Evolutionary conservation across 1,140 invertebrate species (phyloP), one percentile per base, ranked within the genome.

Genomic region (Cheumatopsyche charites): DNA sequence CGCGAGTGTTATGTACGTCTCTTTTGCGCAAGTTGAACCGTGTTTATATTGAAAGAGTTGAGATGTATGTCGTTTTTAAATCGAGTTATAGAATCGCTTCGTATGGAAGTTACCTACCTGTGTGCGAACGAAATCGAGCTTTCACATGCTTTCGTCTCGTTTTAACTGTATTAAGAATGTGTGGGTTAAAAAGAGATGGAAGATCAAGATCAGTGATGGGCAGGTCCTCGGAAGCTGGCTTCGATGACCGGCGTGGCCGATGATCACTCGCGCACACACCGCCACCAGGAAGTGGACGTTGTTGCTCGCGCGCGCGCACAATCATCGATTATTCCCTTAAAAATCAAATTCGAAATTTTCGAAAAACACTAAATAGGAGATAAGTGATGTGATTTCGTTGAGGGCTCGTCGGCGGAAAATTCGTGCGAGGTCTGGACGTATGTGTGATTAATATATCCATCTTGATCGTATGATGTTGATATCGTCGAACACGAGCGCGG

Each of bases 281-380:
- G 52, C 25, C 41, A 70, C 36, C 70, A 72, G 73, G 70, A 75
- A 75, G 73, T 72, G 70, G 70, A 62, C 73, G 73, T 65, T 70
- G 25, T 58, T 47, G 62, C 69, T 71, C 70, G 73, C 78, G 81
- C 80, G 81, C 82, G 82, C 82, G 80, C 78, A 78, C 81, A 82
- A 80, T 77, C 81, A 82, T 79, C 72, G 82, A 84, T 77, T 85
- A 83, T 77, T 84, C 83, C 71, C 82, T 82, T 74, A 81, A 21
- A 3, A 3, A 52, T 52, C n/a, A 43, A 43, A 43, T 43, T 43
- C n/a, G 9, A 43, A 43, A n/a, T 9, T 9, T n/a, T 43, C 9
- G 9, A 9, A 9, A 43, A 9, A 9, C 9, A n/a, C 42, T 43
- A n/a, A 9, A n/a, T n/a, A 43, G n/a, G n/a, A n/a, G n/a, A n/a